Conservation (phyloP, 2,888 invertebrate genomes). For the Aplocera efformata region DNA sequence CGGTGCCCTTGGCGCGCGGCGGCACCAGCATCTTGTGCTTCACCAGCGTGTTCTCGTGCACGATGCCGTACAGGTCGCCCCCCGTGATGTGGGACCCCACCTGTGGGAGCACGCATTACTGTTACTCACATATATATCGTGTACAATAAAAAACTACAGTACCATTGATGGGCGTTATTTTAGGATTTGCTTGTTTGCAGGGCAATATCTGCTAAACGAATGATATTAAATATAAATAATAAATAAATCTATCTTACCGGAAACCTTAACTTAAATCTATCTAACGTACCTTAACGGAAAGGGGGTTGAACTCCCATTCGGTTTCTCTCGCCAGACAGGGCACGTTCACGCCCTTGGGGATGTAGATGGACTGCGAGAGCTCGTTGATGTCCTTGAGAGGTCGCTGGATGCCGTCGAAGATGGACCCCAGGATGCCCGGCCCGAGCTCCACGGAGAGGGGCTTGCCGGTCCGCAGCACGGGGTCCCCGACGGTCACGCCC, state of each 20-base stretch:
- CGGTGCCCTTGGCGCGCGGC: slow-evolving; percentile 96
- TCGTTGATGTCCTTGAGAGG: slow-evolving; percentile 98
- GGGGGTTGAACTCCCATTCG: slow-evolving; percentile 96
- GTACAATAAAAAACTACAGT: too few species aligned
- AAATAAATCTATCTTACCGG: too few species aligned
- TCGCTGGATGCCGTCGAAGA: slow-evolving; percentile 99
- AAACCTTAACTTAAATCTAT: too few species aligned
- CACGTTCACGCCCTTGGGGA: slow-evolving; percentile 98
- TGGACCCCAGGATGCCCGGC: slow-evolving; percentile 99
- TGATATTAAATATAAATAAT: too few species aligned
- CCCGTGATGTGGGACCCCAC: slow-evolving; percentile 99
- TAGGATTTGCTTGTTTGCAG: too few species aligned
- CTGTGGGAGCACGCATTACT: slow-evolving; percentile 50
- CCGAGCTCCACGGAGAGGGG: slow-evolving; percentile 99
- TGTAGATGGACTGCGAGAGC: slow-evolving; percentile 97
- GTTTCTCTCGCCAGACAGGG: slow-evolving; percentile 91
- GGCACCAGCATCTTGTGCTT: slow-evolving; percentile 98
- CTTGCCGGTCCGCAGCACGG: slow-evolving; percentile 98
- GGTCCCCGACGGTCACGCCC: slow-evolving; percentile 99
- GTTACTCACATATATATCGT: not conserved
- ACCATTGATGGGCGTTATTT: too few species aligned
- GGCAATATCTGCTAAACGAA: too few species aligned
- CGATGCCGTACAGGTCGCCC: slow-evolving; percentile 97
- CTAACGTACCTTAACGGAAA: slow-evolving; percentile 89
- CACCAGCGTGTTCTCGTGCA: slow-evolving; percentile 98